Evolutionary conservation across 2,888 invertebrate species (phyloP).

Genomic region (Apodemia duryi): DNA sequence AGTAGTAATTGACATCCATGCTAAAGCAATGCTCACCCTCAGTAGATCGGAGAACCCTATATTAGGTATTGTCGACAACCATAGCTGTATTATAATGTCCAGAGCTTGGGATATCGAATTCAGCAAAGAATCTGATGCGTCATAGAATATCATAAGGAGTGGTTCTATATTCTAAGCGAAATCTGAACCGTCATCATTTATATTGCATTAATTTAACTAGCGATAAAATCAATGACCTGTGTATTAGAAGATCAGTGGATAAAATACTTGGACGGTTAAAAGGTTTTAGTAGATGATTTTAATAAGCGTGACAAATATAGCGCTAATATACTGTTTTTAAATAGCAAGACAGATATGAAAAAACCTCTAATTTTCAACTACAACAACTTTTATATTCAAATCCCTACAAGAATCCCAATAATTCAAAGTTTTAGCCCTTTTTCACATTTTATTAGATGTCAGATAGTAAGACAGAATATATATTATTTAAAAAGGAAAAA

Average conservation of each 20-base stretch:
- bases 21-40: background rate
- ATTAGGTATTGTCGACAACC: conserved; percentile 9
- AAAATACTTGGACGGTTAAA: background rate
- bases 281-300: background rate
- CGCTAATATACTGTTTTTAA: too few relatives aligned
- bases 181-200: conserved; percentile 4
- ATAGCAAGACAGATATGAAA: too few relatives aligned
- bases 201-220: background rate
- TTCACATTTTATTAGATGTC: too few relatives aligned
- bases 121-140: conserved; percentile 19
- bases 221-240: background rate
- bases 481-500: too few relatives aligned
- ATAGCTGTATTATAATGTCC: conserved; percentile 12
- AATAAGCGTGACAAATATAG: background rate
- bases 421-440: too few relatives aligned
- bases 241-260: too few relatives aligned
- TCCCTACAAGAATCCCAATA: too few relatives aligned
- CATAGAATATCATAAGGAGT: conserved; percentile 14
- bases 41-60: background rate
- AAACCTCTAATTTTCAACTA: too few relatives aligned
- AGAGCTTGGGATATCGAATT: conserved; percentile 18
- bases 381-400: too few relatives aligned
- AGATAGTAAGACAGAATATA: too few relatives aligned
- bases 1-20: background rate
- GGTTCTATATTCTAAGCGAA: background rate